Conservation (phyloP, 23 tunicate genomes). For the Botrylloides violaceus region DNA sequence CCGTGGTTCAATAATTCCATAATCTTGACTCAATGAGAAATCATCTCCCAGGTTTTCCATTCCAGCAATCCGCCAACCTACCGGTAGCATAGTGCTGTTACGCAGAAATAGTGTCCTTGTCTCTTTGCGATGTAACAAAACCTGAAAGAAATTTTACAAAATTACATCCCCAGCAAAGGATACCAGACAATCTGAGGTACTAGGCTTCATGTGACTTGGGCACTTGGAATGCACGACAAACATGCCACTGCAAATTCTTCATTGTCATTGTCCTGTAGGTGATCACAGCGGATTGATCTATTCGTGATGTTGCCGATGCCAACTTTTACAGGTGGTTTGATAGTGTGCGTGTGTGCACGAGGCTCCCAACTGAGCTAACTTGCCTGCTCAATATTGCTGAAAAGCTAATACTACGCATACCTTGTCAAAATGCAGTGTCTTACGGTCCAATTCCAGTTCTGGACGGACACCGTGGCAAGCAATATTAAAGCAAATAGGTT, state of each 20-base stretch:
- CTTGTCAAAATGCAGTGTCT: slow-evolving; percentile 83
- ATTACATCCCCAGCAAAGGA: neutral
- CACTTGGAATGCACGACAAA: no score
- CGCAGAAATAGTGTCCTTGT: slow-evolving; percentile 67
- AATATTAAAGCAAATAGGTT: slow-evolving; percentile 81
- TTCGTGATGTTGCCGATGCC: no score
- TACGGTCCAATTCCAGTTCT: slow-evolving; percentile 83
- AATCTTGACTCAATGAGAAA: slow-evolving; percentile 75
- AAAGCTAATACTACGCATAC: no score
- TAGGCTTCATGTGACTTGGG: no score
- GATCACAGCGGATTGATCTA: no score
- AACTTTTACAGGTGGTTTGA: no score
- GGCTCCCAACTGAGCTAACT: no score
- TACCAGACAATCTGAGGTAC: no score
- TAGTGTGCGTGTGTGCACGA: no score
- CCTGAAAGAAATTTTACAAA: slow-evolving; percentile 21
- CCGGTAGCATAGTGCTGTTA: slow-evolving; percentile 88
- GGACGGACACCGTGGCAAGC: slow-evolving; percentile 94
- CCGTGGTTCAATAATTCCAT: slow-evolving; percentile 62
- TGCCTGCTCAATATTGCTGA: no score
- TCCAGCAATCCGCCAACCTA: slow-evolving; percentile 88
- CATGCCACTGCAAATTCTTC: no score
- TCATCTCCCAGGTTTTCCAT: slow-evolving; percentile 99
- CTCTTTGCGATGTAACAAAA: slow-evolving; percentile 84
- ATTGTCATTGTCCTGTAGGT: no score